Base-by-base conservation (phyloP, 2,888 invertebrate genomes). In the Coenonympha arcania region DNA sequence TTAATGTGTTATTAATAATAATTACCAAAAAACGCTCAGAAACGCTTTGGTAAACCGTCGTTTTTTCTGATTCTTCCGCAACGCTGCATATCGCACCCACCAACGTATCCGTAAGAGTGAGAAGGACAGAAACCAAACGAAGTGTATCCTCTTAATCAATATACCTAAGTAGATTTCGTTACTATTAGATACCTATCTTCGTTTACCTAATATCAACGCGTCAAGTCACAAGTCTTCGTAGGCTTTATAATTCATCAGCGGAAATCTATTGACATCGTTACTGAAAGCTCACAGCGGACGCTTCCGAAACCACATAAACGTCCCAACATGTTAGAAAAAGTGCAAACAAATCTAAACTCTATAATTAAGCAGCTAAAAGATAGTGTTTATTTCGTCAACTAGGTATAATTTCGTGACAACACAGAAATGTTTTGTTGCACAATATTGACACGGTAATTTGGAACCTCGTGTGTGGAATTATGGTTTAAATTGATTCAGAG, bases 221-320 rank as follows among this genome's bases (percentile, higher is more conserved):
- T 37, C 31, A 34, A 40, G 33, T 40, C 40, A 50, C 45, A 45
- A 24, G 40, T 50, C 48, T 48, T 42, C 48, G 28, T 39, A 26
- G 31, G 22, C 50, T 58, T 57, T 59, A 58, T 59, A 65, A 66
- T 68, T 66, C 58, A 68, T 69, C 63, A 66, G 55, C 63, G 54
- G 54, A 58, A 58, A 60, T 60, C 62, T 61, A 66, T 64, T 67
- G 63, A 66, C 65, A 62, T 58, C 63, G 60, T 60, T 62, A 59
- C 61, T 62, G 63, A 66, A 64, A 62, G 63, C 63, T 64, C 64
- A 62, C 65, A 63, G 58, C 58, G 63, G 61, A 59, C 60, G 59
- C 51, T 58, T 56, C 60, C 58, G 60, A 64, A 62, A 57, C 54
- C 60, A 59, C 59, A 58, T 58, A 55, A 60, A 58, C 56, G 54